Evolutionary conservation across 2,113 vertebrate genomes (phyloP), one percentile per base, ranked within the genome.

Genomic region (Anarhynchus alexandrinus): DNA sequence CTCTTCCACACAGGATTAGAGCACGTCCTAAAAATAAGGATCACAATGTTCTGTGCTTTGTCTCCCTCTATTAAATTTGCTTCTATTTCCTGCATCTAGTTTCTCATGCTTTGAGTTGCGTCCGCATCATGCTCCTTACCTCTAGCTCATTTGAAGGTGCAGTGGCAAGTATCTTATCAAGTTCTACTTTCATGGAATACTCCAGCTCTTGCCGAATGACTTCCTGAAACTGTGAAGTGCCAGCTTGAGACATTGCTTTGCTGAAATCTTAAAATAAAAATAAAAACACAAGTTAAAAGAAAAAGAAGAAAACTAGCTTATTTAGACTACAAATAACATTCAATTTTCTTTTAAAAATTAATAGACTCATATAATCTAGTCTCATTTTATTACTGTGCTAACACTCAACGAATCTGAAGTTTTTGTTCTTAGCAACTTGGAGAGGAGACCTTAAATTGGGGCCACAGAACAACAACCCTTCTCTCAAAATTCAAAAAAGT

Each of bases 131-230:
- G 57, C 47, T 96, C 70, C 96, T 93, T 97, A 99, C 99, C 98
- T 99, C 98, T 96, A 97, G 91, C 64, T 99, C 99, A 62, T 98
- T 94, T 66, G 98, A 98, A 36, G 98, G 96, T 36, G 98, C 98
- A 0, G 98, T 99, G 2, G 96, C 96, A 78, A 99, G 98, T 93
- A 99, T 99, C 93, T 99, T 99, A 95, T 99, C 98, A 77, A 99
- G 98, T 95, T 99, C 99, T 2, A 96, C 73, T 96, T 99, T 98
- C 98, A 99, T 99, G 62, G 99, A 99, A 96, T 98, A 98, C 97
- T 99, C 99, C 98, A 99, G 97, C 97, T 99, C 99, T 97, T 99
- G 99, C 80, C 99, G 98, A 98, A 99, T 99, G 96, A 98, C 99
- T 98, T 99, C 99, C 98, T 99, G 99, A 97, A 99, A 99, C 97